Evolutionary conservation across 1,140 invertebrate genomes (phyloP).

Genomic region (Chrysoperla carnea): DNA sequence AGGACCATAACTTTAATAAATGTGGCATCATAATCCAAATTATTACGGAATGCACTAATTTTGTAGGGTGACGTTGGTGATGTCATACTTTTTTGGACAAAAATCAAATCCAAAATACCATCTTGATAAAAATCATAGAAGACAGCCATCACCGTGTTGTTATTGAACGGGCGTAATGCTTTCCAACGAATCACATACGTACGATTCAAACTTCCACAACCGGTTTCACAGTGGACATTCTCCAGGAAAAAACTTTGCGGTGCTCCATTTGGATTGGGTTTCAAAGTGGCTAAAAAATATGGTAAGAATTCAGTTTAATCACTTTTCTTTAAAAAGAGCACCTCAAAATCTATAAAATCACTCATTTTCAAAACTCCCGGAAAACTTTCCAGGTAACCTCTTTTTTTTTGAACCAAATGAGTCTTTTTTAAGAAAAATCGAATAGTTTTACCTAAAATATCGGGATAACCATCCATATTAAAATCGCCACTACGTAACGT

Average conservation of each 20-base stretch:
- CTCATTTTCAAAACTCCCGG: too few relatives aligned
- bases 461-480: conserved; percentile 92
- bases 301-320: too few relatives aligned
- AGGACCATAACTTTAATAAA: conserved; percentile 92
- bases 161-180: conserved; percentile 43
- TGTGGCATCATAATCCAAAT: conserved; percentile 81
- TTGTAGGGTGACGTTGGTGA: conserved; percentile 29
- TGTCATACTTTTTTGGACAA: conserved; percentile 40
- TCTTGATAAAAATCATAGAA: conserved; percentile 91
- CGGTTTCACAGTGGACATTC: conserved; percentile 46
- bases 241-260: conserved; percentile 54
- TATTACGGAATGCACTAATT: conserved; percentile 68
- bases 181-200: conserved; percentile 63
- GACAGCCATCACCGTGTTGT: conserved; percentile 59
- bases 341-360: too few relatives aligned
- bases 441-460: too few relatives aligned
- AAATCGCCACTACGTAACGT: conserved; percentile 79
- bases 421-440: too few relatives aligned
- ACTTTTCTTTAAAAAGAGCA: too few relatives aligned
- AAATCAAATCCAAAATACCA: conserved; percentile 60
- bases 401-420: too few relatives aligned
- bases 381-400: too few relatives aligned
- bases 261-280: conserved; percentile 27
- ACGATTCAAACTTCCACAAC: conserved; percentile 40
- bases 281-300: conserved; percentile 63